Evolutionary conservation across 2,888 invertebrate genomes (phyloP), one percentile per base, ranked within the genome.

Genomic region (Idaea biselata): DNA sequence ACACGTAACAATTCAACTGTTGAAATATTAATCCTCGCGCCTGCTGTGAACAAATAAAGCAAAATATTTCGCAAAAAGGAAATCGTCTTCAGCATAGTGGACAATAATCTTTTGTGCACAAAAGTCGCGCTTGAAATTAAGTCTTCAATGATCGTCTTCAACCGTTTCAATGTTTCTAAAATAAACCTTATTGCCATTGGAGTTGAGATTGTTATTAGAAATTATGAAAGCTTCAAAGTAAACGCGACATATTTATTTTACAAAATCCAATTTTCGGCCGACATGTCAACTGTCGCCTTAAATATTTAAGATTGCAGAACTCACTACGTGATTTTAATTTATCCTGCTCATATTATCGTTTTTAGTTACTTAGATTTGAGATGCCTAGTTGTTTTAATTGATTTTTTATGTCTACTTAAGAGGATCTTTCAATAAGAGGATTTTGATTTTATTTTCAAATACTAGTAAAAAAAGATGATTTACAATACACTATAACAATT

Each of bases 261-360:
- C 89, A 80, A 90, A 92, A 92, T 92, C 92, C 92, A 91, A 92
- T 92, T 92, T 92, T 91, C 91, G 91, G 91, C 91, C 87, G 92
- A 91, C 92, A 88, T 90, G 85, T 91, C 89, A 90, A 88, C 91
- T 91, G 92, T 92, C 91, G 89, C 83, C 91, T 91, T 91, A 89
- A 89, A 81, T 88, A 87, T 80, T 86, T 80, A 81, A 82, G 82
- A 82, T 86, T 86, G 85, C 88, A 79, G 81, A 79, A 82, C 80
- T 86, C 90, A 90, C 91, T 83, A 76, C 84, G 84, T 77, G 80
- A 88, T 88, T 91, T 89, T 87, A 90, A 87, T 84, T 88, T 83
- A 86, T 83, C 84, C 78, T 81, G 87, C 75, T 76, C 74, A 73
- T 78, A 80, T 80, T 81, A 78, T 79, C 80, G 25, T 25, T 25